Percentiles rank a stretch among this genome's conserved stretches.
Evolutionary conservation across 2,888 invertebrate genomes (phyloP).

Genomic region (Embidobia sp.): DNA sequence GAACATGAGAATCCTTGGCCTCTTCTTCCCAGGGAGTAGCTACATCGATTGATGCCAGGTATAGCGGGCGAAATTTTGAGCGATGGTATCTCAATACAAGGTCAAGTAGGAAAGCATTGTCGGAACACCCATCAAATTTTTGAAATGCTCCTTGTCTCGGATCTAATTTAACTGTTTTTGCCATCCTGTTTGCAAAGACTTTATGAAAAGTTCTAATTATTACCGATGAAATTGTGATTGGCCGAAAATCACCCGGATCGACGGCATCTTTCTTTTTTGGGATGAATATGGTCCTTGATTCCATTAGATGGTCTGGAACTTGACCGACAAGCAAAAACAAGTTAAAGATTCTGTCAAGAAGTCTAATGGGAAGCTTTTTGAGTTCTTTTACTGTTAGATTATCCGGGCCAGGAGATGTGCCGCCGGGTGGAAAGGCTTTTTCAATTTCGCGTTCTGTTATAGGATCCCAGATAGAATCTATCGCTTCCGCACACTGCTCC

Average conservation of each 20-base stretch:
- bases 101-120: slow-evolving; percentile 57
- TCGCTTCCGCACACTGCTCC: no score
- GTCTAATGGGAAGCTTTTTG: no score
- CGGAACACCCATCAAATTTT: slow-evolving; percentile 62
- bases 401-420: no score
- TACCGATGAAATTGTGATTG: slow-evolving; percentile 24
- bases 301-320: not conserved
- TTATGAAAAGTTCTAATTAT: slow-evolving; percentile 38
- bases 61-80: not conserved
- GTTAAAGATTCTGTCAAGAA: no score
- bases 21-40: not conserved
- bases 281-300: slow-evolving; percentile 16
- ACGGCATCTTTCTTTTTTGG: not conserved
- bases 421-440: no score
- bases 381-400: no score
- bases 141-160: slow-evolving; percentile 63
- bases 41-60: slow-evolving; percentile 63
- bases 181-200: slow-evolving; percentile 58
- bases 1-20: not conserved
- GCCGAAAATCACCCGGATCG: slow-evolving; percentile 11
- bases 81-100: not conserved
- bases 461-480: no score
- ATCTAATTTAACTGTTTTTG: slow-evolving; percentile 30
- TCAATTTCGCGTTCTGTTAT: no score
- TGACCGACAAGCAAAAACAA: not conserved